Conservation (phyloP, 2,797 vertebrate genomes). For the Triplophysa bombifrons region DNA sequence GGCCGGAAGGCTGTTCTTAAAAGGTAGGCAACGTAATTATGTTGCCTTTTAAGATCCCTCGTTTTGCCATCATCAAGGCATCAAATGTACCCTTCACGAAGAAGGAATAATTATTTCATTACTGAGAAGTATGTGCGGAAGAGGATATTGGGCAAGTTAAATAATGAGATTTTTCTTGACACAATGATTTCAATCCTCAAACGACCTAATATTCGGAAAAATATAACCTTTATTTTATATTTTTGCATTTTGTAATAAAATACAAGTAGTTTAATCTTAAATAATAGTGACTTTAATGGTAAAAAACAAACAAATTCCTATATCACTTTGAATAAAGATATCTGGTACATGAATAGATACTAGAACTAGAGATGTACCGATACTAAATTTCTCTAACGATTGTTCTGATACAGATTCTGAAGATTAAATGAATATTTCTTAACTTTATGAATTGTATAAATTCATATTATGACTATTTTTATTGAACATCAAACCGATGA, state of each 20-base stretch:
- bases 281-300: background rate
- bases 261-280: background rate
- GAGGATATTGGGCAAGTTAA: background rate
- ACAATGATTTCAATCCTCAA: background rate
- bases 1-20: conserved; percentile 7
- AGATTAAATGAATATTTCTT: no score
- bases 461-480: no score
- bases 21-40: conserved; percentile 13
- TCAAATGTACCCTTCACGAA: background rate
- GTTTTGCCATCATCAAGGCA: background rate
- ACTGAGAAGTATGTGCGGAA: background rate
- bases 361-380: no score
- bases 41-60: conserved; percentile 1
- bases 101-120: background rate
- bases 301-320: no score
- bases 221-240: background rate
- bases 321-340: no score
- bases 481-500: no score
- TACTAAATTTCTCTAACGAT: no score
- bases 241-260: background rate
- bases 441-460: no score
- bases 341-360: no score
- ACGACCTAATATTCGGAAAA: background rate
- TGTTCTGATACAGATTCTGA: no score
- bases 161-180: background rate